A percentile compares a stretch with the other conserved stretches of the same genome.
Conservation (phyloP, 2,113 vertebrate species). For the Trichomycterus rosablanca region DNA sequence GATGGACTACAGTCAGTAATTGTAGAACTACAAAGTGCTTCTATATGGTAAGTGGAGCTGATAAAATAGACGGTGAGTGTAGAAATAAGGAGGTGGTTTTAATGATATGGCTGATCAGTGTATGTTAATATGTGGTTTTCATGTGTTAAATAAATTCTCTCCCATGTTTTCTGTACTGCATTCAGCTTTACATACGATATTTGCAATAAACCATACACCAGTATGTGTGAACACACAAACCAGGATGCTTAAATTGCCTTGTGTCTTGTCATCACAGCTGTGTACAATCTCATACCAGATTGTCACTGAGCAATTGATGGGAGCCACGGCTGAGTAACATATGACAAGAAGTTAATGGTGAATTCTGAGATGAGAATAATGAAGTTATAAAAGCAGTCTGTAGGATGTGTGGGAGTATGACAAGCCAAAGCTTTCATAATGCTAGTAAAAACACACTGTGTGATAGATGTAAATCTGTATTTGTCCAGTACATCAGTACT, state of each 20-base stretch:
- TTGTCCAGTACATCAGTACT: neutral
- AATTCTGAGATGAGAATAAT: constrained; percentile 31
- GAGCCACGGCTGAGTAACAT: neutral
- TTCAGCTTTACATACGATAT: constrained; percentile 29
- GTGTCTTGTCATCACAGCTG: neutral
- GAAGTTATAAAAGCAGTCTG: constrained; percentile 42
- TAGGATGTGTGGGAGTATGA: constrained; percentile 49
- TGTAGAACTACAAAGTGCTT: too few relatives aligned
- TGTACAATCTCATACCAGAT: neutral
- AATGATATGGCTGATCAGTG: too few relatives aligned
- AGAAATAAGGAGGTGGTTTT: too few relatives aligned
- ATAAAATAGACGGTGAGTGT: too few relatives aligned
- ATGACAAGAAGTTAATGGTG: neutral
- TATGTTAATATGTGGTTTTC: constrained; percentile 55
- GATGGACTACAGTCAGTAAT: too few relatives aligned
- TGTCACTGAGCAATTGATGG: neutral
- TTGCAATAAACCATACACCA: constrained; percentile 14
- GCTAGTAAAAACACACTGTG: constrained; percentile 47
- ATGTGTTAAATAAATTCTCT: constrained; percentile 62
- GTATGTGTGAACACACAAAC: constrained; percentile 1
- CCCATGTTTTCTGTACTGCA: constrained; percentile 28
- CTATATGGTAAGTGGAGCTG: too few relatives aligned
- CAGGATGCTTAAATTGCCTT: constrained; percentile 11
- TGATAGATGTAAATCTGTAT: neutral
- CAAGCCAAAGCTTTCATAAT: constrained; percentile 51